phyloP scores from a whole-genome alignment of 2,797 vertebrate species.

The Karalla daura region DNA sequence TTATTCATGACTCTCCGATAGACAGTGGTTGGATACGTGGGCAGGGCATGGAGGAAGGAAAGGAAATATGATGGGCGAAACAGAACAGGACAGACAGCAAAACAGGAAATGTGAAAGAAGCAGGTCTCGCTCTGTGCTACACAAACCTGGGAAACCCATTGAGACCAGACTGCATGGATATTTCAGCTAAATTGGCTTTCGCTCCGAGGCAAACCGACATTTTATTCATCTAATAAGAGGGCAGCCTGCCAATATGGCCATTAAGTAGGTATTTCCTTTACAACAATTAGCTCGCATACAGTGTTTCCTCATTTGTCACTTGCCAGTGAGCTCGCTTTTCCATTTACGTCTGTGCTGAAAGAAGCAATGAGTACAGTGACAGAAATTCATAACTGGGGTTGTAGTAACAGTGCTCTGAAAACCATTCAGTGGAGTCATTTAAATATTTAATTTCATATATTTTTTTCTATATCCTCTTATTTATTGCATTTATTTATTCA shows the following conservation, averaged over 20 bases:
- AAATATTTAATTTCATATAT: slow-evolving; percentile 21
- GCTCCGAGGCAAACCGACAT: slow-evolving; percentile 34
- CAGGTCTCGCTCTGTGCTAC: slow-evolving; percentile 24
- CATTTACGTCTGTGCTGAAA: slow-evolving; percentile 50
- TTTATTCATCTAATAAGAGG: slow-evolving; percentile 58
- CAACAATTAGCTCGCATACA: slow-evolving; percentile 65
- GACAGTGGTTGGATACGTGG: slow-evolving; percentile 50
- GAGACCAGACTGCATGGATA: slow-evolving; percentile 36
- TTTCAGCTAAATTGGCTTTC: slow-evolving; percentile 56
- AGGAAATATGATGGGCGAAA: slow-evolving; percentile 27
- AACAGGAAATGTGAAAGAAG: slow-evolving; percentile 41
- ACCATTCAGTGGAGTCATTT: slow-evolving; percentile 25
- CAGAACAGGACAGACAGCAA: slow-evolving; percentile 31
- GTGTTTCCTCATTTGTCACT: slow-evolving; percentile 60
- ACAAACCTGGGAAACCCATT: slow-evolving; percentile 24
- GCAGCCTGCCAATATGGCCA: slow-evolving; percentile 60
- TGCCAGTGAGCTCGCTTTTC: slow-evolving; percentile 35
- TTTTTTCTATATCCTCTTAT: slow-evolving; percentile 21
- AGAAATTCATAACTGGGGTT: slow-evolving; percentile 27
- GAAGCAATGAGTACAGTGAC: slow-evolving; percentile 36
- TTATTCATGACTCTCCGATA: slow-evolving; percentile 66
- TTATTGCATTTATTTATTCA: slow-evolving; percentile 32
- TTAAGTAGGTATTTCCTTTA: slow-evolving; percentile 64
- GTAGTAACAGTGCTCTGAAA: neutral
- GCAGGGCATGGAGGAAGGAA: slow-evolving; percentile 12